Evolutionary conservation across 2,888 invertebrate species (phyloP), one percentile per base, ranked within the genome.

Genomic region (Lepas anatifera): DNA sequence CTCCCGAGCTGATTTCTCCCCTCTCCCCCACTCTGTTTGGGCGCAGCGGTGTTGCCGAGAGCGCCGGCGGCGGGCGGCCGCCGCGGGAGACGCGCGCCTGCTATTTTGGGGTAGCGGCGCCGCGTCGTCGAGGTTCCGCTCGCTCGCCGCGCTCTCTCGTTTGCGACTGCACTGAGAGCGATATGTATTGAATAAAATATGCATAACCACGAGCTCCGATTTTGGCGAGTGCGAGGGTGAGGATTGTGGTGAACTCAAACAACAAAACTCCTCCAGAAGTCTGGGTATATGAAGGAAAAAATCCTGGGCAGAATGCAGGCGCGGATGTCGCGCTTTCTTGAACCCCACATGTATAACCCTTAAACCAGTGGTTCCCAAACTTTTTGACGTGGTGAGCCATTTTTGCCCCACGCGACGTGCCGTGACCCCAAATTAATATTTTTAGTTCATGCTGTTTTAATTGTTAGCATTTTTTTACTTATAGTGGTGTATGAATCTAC

Each of bases 151-250:
- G 6, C n/a, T 1, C 25, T n/a, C 11, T 41, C 41, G 41, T 41
- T 10, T 41, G 41, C 18, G 58, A 25, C 29, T 35, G 58, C 58
- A 58, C 35, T 22, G 58, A 41, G n/a, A n/a, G n/a, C n/a, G n/a
- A 58, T 58, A 58, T 58, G 58, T 58, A 58, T 58, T 58, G 58
- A 58, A 58, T 58, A 58, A 58, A 58, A 58, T 58, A 58, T 58
- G 58, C 58, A 58, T 58, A 58, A 58, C 58, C 58, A 35, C n/a
- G 58, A 41, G n/a, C n/a, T n/a, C n/a, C n/a, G n/a, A n/a, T n/a
- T n/a, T n/a, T n/a, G n/a, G n/a, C n/a, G n/a, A n/a, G n/a, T n/a
- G n/a, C n/a, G n/a, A n/a, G n/a, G n/a, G n/a, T n/a, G n/a, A n/a
- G n/a, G n/a, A n/a, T n/a, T n/a, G n/a, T n/a, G n/a, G n/a, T n/a